Percentiles rank a stretch among this genome's conserved stretches.
phyloP scores from a whole-genome alignment of 1,140 invertebrate species.

The Anastrepha ludens region DNA sequence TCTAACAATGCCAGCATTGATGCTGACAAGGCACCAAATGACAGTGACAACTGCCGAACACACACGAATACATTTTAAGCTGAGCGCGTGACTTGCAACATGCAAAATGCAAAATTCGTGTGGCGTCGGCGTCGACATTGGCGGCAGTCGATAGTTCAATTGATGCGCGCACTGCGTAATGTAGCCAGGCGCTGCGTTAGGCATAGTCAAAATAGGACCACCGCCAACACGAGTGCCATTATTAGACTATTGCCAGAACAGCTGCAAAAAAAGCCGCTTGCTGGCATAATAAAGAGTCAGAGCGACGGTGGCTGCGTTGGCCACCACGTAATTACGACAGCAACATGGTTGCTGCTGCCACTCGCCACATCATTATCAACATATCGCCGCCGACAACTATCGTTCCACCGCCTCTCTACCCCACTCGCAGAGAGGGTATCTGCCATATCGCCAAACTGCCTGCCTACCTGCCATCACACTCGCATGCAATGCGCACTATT shows the following conservation, averaged over 20 bases:
- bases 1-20: conserved; percentile 26
- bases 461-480: background rate
- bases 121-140: background rate
- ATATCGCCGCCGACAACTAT: conserved; percentile 3
- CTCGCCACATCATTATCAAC: conserved; percentile 45
- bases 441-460: background rate
- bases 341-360: conserved; percentile 46
- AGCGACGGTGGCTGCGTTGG: background rate
- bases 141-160: background rate
- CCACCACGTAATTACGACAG: conserved; percentile 38
- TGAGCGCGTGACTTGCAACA: background rate
- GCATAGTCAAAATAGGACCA: background rate
- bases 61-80: background rate
- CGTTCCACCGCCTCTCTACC: background rate
- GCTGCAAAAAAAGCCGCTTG: background rate
- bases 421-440: background rate
- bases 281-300: background rate
- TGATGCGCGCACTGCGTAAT: conserved; percentile 25
- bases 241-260: too few species aligned
- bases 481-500: background rate
- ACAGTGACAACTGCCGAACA: conserved; percentile 10
- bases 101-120: conserved; percentile 36
- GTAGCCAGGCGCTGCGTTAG: background rate
- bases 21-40: conserved; percentile 20
- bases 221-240: background rate